Percentiles rank a stretch among this genome's conserved stretches.
Evolutionary conservation across 2,888 invertebrate genomes (phyloP).

Genomic region (Caenorhabditis sp.): DNA sequence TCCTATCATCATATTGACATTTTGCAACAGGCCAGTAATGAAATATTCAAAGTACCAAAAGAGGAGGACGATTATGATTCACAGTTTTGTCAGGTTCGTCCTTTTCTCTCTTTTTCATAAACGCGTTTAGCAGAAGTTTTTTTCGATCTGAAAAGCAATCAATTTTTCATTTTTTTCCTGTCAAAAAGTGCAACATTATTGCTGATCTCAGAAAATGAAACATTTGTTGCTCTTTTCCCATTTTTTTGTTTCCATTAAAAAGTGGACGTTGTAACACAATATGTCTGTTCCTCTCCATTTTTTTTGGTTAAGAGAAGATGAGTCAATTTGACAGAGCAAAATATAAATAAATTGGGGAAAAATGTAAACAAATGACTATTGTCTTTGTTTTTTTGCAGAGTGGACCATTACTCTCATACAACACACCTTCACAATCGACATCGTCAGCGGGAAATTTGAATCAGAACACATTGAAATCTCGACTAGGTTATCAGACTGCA

Average conservation of each 20-base stretch:
- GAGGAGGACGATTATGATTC: slow-evolving; percentile 16
- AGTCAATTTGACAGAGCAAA: slow-evolving; percentile 9
- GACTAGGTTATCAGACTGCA: slow-evolving; percentile 12
- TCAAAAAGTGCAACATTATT: not conserved
- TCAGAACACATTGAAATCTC: slow-evolving; percentile 5
- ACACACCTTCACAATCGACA: slow-evolving; percentile 4
- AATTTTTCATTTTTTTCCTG: slow-evolving; percentile 5
- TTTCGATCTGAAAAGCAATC: too few relatives aligned
- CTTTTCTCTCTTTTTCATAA: too few relatives aligned
- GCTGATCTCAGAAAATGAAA: too few relatives aligned
- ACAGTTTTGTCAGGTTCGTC: slow-evolving; percentile 18
- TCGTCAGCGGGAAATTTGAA: slow-evolving; percentile 3
- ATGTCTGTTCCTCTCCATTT: not conserved
- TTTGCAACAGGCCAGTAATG: slow-evolving; percentile 32
- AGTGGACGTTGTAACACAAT: not conserved
- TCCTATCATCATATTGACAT: slow-evolving; percentile 23
- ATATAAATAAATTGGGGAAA: slow-evolving; percentile 5
- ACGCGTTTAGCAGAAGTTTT: slow-evolving; percentile 11
- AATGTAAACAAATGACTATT: not conserved
- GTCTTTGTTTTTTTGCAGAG: slow-evolving; percentile 14
- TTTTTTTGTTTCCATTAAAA: not conserved
- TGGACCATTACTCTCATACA: slow-evolving; percentile 30
- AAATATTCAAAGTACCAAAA: slow-evolving; percentile 19
- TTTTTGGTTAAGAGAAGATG: not conserved
- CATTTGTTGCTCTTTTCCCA: not conserved